phyloP scores from a whole-genome alignment of 2,113 vertebrate species.

The Chloroceryle aenea region DNA sequence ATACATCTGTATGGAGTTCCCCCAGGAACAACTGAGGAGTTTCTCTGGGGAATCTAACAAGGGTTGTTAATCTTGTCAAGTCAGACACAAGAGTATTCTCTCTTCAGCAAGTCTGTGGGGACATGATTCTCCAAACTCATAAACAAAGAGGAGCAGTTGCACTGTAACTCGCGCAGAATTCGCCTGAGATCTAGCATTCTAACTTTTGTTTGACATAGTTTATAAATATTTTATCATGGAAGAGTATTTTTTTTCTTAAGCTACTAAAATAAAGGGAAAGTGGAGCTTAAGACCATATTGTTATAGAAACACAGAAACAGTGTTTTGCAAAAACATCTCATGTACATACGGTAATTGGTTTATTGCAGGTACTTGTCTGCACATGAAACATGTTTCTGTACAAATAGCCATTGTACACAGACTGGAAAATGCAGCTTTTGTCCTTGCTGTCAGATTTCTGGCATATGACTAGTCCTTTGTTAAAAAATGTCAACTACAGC shows the following conservation, averaged over 20 bases:
- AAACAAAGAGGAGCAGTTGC: slow-evolving; percentile 13
- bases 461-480: neutral
- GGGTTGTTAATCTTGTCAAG: slow-evolving; percentile 65
- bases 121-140: neutral
- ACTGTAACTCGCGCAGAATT: neutral
- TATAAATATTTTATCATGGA: neutral
- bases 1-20: neutral
- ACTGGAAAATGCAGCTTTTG: neutral
- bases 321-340: neutral
- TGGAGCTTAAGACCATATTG: neutral
- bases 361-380: slow-evolving; percentile 19
- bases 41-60: slow-evolving; percentile 35
- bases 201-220: neutral
- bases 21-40: neutral
- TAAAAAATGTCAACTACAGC: neutral
- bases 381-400: neutral
- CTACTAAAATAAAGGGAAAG: slow-evolving; percentile 4
- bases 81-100: slow-evolving; percentile 19
- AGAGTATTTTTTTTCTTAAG: neutral
- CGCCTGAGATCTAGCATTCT: neutral
- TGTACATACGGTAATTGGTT: neutral
- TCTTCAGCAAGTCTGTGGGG: neutral
- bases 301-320: neutral
- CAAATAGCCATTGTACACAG: neutral
- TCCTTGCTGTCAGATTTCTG: neutral